Evolutionary conservation across 2,888 invertebrate genomes (phyloP).

Genomic region (Nomada ruficornis): DNA sequence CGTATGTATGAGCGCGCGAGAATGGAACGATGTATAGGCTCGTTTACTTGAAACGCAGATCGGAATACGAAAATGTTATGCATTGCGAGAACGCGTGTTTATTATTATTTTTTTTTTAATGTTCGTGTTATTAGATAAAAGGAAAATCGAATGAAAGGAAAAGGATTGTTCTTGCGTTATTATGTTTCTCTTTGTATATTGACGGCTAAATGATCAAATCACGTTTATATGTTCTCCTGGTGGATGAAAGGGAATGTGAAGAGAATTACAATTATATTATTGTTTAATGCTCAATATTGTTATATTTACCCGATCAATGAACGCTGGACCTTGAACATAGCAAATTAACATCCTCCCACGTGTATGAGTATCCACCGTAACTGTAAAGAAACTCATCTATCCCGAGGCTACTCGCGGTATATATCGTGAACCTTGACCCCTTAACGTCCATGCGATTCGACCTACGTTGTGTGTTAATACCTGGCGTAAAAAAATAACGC

Average conservation of each 20-base stretch:
- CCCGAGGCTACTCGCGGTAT: slow-evolving; percentile 6
- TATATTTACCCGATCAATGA: slow-evolving; percentile 53
- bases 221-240: slow-evolving; percentile 48
- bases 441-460: not conserved
- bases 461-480: not conserved
- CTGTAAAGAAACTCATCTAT: slow-evolving; percentile 25
- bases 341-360: slow-evolving; percentile 20
- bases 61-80: slow-evolving; percentile 36
- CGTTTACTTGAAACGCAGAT: slow-evolving; percentile 22
- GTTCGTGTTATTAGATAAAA: slow-evolving; percentile 36
- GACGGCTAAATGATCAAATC: slow-evolving; percentile 29
- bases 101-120: slow-evolving; percentile 36
- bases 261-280: slow-evolving; percentile 61
- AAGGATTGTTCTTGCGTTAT: slow-evolving; percentile 51
- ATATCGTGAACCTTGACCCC: not conserved
- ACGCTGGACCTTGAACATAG: slow-evolving; percentile 39
- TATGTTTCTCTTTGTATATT: slow-evolving; percentile 38
- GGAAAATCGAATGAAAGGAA: not conserved
- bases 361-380: slow-evolving; percentile 49
- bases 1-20: not conserved
- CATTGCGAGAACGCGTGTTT: slow-evolving; percentile 33
- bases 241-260: slow-evolving; percentile 55
- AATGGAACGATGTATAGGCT: slow-evolving; percentile 24
- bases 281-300: slow-evolving; percentile 64
- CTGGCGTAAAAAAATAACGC: too few species aligned